Percentiles rank a stretch among this genome's conserved stretches.
Evolutionary conservation across 2,797 vertebrate genomes (phyloP).

Genomic region (Eidolon dupreanum): DNA sequence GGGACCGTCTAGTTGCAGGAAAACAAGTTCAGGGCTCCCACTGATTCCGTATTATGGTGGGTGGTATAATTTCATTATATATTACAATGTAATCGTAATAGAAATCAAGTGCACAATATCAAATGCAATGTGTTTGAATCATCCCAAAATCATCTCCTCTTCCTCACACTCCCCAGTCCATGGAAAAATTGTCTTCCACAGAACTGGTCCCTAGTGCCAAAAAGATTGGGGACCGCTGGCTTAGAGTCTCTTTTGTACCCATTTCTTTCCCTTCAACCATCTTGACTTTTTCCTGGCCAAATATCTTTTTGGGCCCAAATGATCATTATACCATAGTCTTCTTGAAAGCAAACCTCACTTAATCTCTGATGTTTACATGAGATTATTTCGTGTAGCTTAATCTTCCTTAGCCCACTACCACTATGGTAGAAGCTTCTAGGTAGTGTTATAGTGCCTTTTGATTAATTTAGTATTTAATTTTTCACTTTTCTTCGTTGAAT

Average conservation of each 20-base stretch:
- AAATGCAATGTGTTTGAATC: background rate
- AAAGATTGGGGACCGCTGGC: background rate
- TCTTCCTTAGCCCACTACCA: constrained; percentile 45
- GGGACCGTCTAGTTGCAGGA: too few relatives aligned
- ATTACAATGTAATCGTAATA: background rate
- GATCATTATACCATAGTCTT: background rate
- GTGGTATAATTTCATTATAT: too few relatives aligned
- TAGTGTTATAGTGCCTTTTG: constrained; percentile 58
- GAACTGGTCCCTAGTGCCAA: background rate
- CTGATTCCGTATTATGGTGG: too few relatives aligned
- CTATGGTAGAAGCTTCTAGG: constrained; percentile 32
- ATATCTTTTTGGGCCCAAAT: constrained; percentile 10
- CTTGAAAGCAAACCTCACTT: constrained; percentile 13
- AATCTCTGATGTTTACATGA: constrained; percentile 24
- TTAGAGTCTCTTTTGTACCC: constrained; percentile 5
- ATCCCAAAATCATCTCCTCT: background rate
- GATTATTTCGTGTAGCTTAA: constrained; percentile 15
- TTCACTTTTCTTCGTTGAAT: constrained; percentile 43
- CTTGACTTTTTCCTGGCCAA: constrained; percentile 28
- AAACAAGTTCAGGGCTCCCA: too few relatives aligned
- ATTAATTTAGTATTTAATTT: constrained; percentile 72
- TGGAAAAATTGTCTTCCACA: background rate
- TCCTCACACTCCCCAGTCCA: background rate
- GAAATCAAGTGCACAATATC: background rate
- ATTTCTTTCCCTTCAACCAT: constrained; percentile 32